Evolutionary conservation across 2,113 vertebrate species (phyloP), one percentile per base, ranked within the genome.

Genomic region (Morone saxatilis): DNA sequence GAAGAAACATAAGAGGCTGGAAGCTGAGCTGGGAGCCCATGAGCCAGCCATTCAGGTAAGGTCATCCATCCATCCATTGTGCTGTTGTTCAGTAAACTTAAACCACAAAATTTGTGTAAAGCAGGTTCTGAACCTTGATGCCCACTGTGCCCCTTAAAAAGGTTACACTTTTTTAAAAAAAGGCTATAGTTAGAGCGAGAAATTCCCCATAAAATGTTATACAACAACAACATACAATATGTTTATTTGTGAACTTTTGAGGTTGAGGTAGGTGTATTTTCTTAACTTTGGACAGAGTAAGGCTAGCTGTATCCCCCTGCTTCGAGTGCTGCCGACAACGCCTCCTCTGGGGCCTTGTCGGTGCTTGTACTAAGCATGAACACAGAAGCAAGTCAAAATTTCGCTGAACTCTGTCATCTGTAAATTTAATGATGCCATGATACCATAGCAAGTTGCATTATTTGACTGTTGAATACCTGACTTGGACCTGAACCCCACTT

Each of bases 1-100:
- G 91, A 99, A 99, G 91, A 99, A 99, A 45, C 99, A 99, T 88
- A 99, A 99, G 94, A 96, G 98, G 47, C 92, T 99, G 80, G 98
- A 99, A 87, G 99, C 99, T 0, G 99, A 99, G 76, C 89, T 99
- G 73, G 97, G 97, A 60, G 97, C 99, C 0, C 99, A 99, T 0
- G 97, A 99, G 83, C 98, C 99, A 0, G 98, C 99, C 31, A 99
- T 99, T 72, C 98, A 99, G 97, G 98, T 99, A 79, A 59, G 36
- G 17, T n/a, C 45, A 50, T 51, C 25, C n/a, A 1, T 13, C 14
- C 8, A 11, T 19, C 19, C 2, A 4, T 7, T 45, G 3, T 47
- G 4, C 13, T 0, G 7, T 31, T 59, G 56, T 57, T 57, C 22
- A 31, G 56, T 59, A 1, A 13, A 45, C 41, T 8, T 7, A 41